Conservation (phyloP, 2,888 invertebrate genomes). For the Sphaeridia pumilis region DNA sequence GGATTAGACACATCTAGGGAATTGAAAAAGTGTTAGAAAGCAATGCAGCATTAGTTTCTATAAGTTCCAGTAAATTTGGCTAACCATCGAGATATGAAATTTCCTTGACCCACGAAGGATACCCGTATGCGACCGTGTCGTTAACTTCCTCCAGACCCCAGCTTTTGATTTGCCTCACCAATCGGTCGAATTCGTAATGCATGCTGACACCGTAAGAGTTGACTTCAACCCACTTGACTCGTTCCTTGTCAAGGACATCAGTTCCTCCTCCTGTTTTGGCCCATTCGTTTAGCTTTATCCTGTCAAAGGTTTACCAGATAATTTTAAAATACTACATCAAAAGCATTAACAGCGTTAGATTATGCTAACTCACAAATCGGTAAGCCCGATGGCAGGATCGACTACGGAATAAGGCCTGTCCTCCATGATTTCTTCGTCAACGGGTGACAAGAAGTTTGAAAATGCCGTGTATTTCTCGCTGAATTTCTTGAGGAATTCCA, state of each 20-base stretch:
- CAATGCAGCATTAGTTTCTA: too few species aligned
- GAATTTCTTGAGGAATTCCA: slow-evolving; percentile 5
- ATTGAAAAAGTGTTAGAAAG: too few species aligned
- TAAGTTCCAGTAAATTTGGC: too few species aligned
- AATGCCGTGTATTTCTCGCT: neutral
- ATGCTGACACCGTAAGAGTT: slow-evolving; percentile 13
- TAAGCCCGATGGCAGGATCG: slow-evolving; percentile 18
- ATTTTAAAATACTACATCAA: too few species aligned
- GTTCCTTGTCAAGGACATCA: too few species aligned
- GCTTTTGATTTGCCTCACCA: slow-evolving; percentile 3
- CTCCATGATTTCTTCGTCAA: slow-evolving; percentile 11
- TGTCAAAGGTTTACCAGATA: too few species aligned
- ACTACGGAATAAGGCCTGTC: slow-evolving; percentile 10
- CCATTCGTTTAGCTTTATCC: slow-evolving; percentile 9
- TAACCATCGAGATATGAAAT: too few species aligned
- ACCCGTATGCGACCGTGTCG: slow-evolving; percentile 1
- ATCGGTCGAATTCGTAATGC: slow-evolving; percentile 17
- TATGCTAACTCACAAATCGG: slow-evolving; percentile 7
- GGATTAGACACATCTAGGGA: too few species aligned
- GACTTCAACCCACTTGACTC: slow-evolving; percentile 18
- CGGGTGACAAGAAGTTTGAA: slow-evolving; percentile 8
- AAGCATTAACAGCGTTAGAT: neutral
- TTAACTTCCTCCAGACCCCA: slow-evolving; percentile 13
- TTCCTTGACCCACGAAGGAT: slow-evolving; percentile 11
- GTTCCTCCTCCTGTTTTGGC: too few species aligned